A percentile compares a stretch with the other conserved stretches of the same genome.
phyloP scores from a whole-genome alignment of 2,888 invertebrate genomes.

The Clunio marinus region DNA sequence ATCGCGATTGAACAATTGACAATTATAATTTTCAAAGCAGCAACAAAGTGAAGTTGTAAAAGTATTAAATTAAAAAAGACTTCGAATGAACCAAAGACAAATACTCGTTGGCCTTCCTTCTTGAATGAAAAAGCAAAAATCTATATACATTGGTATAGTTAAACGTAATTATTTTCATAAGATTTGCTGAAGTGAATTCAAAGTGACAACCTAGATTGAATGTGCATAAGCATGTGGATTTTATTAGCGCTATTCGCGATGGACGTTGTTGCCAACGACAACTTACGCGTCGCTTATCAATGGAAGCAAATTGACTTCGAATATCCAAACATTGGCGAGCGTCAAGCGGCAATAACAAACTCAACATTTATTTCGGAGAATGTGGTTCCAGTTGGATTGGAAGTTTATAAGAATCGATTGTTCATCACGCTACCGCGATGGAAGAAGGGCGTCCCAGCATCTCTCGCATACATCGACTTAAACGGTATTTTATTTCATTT shows the following conservation, averaged over 20 bases:
- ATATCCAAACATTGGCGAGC: conserved; percentile 56
- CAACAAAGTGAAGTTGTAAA: no score
- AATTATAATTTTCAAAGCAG: no score
- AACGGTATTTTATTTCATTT: conserved; percentile 60
- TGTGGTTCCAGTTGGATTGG: conserved; percentile 70
- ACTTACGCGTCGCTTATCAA: conserved; percentile 64
- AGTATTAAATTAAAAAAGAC: no score
- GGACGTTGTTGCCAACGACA: conserved; percentile 56
- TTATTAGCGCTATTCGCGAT: conserved; percentile 1
- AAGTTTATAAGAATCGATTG: conserved; percentile 63
- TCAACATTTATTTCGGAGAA: conserved; percentile 64
- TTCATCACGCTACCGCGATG: conserved; percentile 73
- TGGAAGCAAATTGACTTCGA: conserved; percentile 72
- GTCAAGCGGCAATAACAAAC: conserved; percentile 58
- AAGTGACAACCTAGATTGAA: conserved; percentile 15
- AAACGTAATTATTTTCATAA: no score
- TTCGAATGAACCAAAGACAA: no score
- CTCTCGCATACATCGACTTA: conserved; percentile 66
- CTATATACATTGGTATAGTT: neutral
- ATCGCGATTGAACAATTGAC: no score
- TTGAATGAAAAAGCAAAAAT: neutral
- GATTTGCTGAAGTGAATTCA: neutral
- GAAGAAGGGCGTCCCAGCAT: conserved; percentile 69
- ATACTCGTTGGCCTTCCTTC: no score
- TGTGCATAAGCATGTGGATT: conserved; percentile 26